These are phyloP conservation scores for Brachystomella parvula DNA, from an alignment of 1,140 invertebrate species.

Conservation along the genomic window DNA sequence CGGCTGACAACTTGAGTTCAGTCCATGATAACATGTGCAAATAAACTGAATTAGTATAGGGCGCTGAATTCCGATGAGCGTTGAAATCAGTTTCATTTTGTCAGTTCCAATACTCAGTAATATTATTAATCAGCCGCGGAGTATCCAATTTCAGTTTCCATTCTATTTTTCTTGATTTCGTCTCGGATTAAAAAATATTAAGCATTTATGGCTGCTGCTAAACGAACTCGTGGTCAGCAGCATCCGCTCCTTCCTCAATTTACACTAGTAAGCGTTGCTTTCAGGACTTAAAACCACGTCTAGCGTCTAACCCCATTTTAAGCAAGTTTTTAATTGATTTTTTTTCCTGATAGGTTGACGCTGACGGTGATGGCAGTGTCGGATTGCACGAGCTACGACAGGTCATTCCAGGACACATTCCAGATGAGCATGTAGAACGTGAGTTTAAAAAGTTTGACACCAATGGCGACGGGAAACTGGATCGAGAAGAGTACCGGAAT, in stretches of 20 bases:
- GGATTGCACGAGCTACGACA: background rate
- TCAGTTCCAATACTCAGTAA: background rate
- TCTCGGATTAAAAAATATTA: background rate
- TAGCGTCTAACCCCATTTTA: background rate
- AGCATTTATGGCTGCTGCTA: background rate
- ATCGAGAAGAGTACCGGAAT: slow-evolving; percentile 67
- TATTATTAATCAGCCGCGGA: background rate
- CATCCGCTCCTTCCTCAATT: background rate
- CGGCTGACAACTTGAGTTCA: too few relatives aligned
- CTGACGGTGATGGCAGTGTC: background rate
- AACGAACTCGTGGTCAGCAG: background rate
- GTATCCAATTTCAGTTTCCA: background rate
- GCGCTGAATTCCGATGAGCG: too few relatives aligned
- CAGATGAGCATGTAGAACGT: slow-evolving; percentile 58
- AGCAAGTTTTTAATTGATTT: background rate
- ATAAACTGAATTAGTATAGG: too few relatives aligned
- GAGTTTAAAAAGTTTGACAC: slow-evolving; percentile 62
- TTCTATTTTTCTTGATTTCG: background rate
- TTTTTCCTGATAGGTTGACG: background rate
- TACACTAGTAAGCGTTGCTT: background rate
- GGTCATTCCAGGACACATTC: slow-evolving; percentile 45
- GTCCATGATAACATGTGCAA: too few relatives aligned
- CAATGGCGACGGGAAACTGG: slow-evolving; percentile 62
- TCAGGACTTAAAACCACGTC: background rate
- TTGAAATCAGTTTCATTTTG: background rate